Evolutionary conservation across 2,797 vertebrate species (phyloP).

Genomic region (Onychomys arenicola): DNA sequence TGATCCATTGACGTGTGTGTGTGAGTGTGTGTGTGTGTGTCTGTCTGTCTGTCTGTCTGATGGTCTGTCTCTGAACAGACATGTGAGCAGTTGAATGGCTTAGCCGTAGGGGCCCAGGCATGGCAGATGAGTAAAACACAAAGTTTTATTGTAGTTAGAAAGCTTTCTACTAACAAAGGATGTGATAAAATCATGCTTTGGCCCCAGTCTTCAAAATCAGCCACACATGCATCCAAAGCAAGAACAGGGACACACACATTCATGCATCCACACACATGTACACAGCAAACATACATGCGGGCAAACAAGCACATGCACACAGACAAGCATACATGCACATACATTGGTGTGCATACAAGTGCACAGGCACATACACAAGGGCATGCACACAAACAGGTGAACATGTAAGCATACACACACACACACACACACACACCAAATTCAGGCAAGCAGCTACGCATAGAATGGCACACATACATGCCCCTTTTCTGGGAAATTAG

Average conservation of each 20-base stretch:
- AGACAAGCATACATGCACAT: not conserved
- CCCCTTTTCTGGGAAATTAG: not conserved
- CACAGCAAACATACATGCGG: not conserved
- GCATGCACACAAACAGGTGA: not conserved
- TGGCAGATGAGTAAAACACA: not conserved
- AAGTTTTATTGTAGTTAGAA: not conserved
- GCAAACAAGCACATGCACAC: not conserved
- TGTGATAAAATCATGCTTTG: not conserved
- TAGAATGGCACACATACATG: not conserved
- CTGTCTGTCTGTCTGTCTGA: not conserved
- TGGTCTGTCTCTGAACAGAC: not conserved
- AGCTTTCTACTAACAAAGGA: not conserved
- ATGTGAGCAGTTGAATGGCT: not conserved
- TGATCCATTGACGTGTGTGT: not conserved
- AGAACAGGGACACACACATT: not conserved
- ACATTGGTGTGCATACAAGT: not conserved
- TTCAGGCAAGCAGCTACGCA: not conserved
- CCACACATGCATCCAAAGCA: not conserved
- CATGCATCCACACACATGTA: not conserved
- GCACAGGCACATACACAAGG: not conserved
- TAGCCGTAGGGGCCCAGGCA: accelerated
- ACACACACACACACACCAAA: no score
- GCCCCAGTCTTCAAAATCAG: not conserved
- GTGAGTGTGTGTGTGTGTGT: not conserved
- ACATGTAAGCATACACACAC: not conserved